These are phyloP conservation scores for Drosophila oshimai DNA, from an alignment of 1,140 invertebrate species.

Conservation along the genomic window DNA sequence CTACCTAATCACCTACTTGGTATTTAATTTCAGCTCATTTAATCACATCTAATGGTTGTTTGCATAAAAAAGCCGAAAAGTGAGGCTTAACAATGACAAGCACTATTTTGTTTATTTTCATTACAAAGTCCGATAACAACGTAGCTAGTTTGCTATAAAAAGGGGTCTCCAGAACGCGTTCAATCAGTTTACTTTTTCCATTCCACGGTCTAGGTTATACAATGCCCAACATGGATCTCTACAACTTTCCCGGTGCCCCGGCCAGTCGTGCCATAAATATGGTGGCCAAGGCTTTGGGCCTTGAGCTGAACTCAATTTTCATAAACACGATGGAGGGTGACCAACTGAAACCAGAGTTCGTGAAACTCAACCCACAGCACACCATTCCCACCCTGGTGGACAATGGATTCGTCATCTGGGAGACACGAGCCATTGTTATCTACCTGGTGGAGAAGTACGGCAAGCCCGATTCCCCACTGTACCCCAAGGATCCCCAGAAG, in stretches of 20 bases:
- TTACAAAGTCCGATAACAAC: neutral
- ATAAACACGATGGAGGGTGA: slow-evolving; percentile 86
- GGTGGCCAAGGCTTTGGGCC: slow-evolving; percentile 86
- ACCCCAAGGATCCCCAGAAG: slow-evolving; percentile 86
- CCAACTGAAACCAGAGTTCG: slow-evolving; percentile 87
- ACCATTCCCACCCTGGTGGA: slow-evolving; percentile 88
- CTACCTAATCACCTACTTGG: no score
- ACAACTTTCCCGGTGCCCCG: slow-evolving; percentile 87
- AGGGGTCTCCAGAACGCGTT: neutral
- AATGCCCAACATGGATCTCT: slow-evolving; percentile 83
- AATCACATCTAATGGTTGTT: neutral
- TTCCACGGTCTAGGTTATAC: neutral
- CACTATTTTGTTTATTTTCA: neutral
- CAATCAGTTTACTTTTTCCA: slow-evolving; percentile 31
- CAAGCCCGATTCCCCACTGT: slow-evolving; percentile 85
- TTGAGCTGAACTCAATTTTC: slow-evolving; percentile 88
- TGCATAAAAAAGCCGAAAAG: neutral
- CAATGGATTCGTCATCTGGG: slow-evolving; percentile 86
- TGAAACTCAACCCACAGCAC: slow-evolving; percentile 85
- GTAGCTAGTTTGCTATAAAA: slow-evolving; percentile 4
- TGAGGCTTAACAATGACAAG: neutral
- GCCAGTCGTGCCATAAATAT: slow-evolving; percentile 88
- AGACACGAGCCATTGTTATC: slow-evolving; percentile 88
- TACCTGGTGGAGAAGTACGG: slow-evolving; percentile 88
- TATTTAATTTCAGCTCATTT: neutral